phyloP scores from a whole-genome alignment of 2,888 invertebrate genomes.

The Cistogaster globosa region DNA sequence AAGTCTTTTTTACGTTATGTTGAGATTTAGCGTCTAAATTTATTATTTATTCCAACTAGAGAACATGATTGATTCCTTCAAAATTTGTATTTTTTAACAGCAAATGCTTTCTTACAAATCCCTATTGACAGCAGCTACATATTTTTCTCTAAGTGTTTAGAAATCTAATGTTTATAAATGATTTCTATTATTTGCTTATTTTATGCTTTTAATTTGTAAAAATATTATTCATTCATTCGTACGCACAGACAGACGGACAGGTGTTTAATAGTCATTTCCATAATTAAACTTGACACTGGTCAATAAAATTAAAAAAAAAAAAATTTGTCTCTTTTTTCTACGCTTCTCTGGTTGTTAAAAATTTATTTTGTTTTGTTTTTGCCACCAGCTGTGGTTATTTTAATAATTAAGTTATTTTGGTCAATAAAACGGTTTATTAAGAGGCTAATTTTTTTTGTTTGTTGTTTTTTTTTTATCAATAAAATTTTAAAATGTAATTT shows the following conservation, averaged over 20 bases:
- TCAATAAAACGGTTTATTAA: constrained; percentile 57
- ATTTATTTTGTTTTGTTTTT: constrained; percentile 8
- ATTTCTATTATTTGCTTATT: neutral
- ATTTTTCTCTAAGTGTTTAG: neutral
- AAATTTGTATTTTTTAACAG: too few relatives aligned
- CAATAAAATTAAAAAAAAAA: constrained; percentile 32
- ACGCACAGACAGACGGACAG: constrained; percentile 19
- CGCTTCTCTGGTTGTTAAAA: neutral
- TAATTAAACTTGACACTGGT: constrained; percentile 69
- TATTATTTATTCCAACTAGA: too few relatives aligned
- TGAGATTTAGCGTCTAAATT: too few relatives aligned
- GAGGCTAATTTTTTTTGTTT: constrained; percentile 16
- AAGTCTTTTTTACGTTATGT: too few relatives aligned
- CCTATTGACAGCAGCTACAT: too few relatives aligned
- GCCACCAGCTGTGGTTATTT: constrained; percentile 58
- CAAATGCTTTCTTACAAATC: too few relatives aligned
- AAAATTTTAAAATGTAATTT: constrained; percentile 29
- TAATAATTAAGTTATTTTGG: constrained; percentile 44
- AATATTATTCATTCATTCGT: neutral
- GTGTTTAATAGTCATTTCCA: constrained; percentile 55
- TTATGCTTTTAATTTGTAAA: constrained; percentile 11
- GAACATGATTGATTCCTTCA: too few relatives aligned
- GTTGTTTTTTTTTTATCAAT: neutral
- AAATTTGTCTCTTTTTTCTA: constrained; percentile 25
- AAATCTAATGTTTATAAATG: neutral